A percentile compares a stretch with the other conserved stretches of the same genome.
These are phyloP conservation scores for Lapara coniferarum DNA, from an alignment of 2,888 invertebrate genomes.

Conservation along the genomic window DNA sequence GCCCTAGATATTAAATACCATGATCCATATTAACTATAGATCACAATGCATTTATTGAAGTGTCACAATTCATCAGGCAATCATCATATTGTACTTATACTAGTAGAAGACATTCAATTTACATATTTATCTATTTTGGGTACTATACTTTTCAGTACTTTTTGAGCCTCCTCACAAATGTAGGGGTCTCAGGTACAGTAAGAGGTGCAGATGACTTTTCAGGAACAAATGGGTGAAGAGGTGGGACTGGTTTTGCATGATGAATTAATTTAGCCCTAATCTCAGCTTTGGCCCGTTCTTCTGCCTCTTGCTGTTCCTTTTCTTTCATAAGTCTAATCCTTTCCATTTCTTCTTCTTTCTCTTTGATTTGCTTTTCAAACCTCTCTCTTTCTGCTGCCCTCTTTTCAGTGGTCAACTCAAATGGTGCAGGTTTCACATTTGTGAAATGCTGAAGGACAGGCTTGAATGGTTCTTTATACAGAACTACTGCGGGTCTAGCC, in stretches of 20 bases:
- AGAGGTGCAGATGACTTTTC: slow-evolving; percentile 79
- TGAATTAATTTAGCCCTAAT: slow-evolving; percentile 84
- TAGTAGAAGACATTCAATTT: not conserved
- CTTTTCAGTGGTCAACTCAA: slow-evolving; percentile 86
- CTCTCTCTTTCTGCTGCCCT: slow-evolving; percentile 85
- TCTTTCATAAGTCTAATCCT: slow-evolving; percentile 64
- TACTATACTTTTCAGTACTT: slow-evolving; percentile 45
- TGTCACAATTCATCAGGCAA: not conserved
- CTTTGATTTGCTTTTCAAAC: slow-evolving; percentile 83
- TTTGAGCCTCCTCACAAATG: slow-evolving; percentile 70
- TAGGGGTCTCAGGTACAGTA: slow-evolving; percentile 87
- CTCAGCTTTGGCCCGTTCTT: slow-evolving; percentile 78
- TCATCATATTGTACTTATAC: not conserved
- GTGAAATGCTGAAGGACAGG: slow-evolving; percentile 80
- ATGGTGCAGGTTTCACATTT: slow-evolving; percentile 73
- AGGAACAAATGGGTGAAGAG: slow-evolving; percentile 75
- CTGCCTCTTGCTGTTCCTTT: slow-evolving; percentile 64
- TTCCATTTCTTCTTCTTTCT: slow-evolving; percentile 80
- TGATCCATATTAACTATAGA: not conserved
- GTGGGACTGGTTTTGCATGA: slow-evolving; percentile 85
- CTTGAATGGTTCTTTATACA: slow-evolving; percentile 86
- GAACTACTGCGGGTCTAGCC: slow-evolving; percentile 85
- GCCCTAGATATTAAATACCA: not conserved
- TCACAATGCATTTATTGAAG: not conserved
- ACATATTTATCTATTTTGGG: not conserved